phyloP scores from a whole-genome alignment of 2,113 vertebrate species.

The Lepus americanus region DNA sequence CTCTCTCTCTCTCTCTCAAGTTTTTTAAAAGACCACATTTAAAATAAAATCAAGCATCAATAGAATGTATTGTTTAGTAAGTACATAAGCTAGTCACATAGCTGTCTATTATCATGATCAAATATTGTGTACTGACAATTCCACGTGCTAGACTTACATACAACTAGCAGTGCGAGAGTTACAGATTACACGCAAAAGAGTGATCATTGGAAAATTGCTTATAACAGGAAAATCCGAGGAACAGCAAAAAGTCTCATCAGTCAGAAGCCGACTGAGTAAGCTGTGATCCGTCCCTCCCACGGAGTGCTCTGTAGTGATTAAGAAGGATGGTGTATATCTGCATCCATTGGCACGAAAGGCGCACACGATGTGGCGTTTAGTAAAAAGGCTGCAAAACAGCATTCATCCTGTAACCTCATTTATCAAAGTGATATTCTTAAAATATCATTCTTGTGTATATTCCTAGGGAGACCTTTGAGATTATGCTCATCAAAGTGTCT shows the following conservation, averaged over 20 bases:
- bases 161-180: too few relatives aligned
- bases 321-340: conserved; percentile 43
- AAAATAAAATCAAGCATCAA: too few relatives aligned
- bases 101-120: too few relatives aligned
- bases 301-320: conserved; percentile 31
- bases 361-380: conserved; percentile 29
- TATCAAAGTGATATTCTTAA: conserved; percentile 61
- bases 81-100: too few relatives aligned
- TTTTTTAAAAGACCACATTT: too few relatives aligned
- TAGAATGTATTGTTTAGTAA: too few relatives aligned
- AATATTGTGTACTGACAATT: too few relatives aligned
- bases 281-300: neutral
- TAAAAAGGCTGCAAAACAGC: conserved; percentile 37
- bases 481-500: neutral
- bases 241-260: neutral
- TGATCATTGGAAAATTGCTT: neutral
- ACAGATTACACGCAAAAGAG: rapidly evolving
- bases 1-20: too few relatives aligned
- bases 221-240: neutral
- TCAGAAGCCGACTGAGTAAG: conserved; percentile 54
- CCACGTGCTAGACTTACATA: too few relatives aligned
- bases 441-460: neutral
- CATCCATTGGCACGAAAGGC: conserved; percentile 31
- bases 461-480: conserved; percentile 34
- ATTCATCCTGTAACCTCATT: neutral